Percentiles rank a stretch among this genome's conserved stretches.
These are phyloP conservation scores for Julus scanicus DNA, from an alignment of 2,888 invertebrate species.

Conservation along the genomic window DNA sequence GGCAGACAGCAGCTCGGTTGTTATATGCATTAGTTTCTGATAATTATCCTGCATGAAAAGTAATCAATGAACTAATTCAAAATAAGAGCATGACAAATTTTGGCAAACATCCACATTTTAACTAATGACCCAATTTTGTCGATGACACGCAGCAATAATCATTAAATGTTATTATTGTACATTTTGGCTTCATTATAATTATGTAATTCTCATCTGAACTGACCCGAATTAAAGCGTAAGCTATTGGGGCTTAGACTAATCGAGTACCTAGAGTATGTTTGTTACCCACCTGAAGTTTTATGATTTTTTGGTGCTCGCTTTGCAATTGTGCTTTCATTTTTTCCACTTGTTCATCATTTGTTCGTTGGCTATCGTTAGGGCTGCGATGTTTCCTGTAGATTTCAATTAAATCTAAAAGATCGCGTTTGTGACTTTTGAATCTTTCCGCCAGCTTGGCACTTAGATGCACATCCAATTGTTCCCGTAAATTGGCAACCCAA, in stretches of 20 bases:
- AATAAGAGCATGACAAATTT: neutral
- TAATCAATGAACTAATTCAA: neutral
- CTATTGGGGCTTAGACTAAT: too few species aligned
- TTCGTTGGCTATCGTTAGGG: neutral
- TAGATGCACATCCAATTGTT: constrained; percentile 65
- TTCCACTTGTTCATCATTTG: constrained; percentile 12
- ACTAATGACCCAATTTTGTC: neutral
- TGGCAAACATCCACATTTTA: too few species aligned
- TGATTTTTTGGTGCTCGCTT: constrained; percentile 56
- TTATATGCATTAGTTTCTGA: constrained; percentile 69
- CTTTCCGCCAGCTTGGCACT: constrained; percentile 54
- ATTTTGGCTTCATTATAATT: too few species aligned
- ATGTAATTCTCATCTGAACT: too few species aligned
- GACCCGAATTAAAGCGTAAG: too few species aligned
- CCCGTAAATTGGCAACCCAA: constrained; percentile 65
- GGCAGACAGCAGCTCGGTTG: constrained; percentile 72
- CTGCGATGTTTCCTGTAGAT: constrained; percentile 37
- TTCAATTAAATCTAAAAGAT: constrained; percentile 15
- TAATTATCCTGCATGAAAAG: constrained; percentile 66
- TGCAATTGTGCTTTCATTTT: constrained; percentile 55
- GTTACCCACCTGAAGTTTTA: constrained; percentile 59
- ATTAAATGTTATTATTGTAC: too few species aligned
- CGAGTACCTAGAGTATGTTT: too few species aligned
- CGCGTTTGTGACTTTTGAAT: neutral
- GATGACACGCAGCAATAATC: neutral